Evolutionary conservation across 2,888 invertebrate species (phyloP), one percentile per base, ranked within the genome.

Genomic region (Syrista parreyssii): DNA sequence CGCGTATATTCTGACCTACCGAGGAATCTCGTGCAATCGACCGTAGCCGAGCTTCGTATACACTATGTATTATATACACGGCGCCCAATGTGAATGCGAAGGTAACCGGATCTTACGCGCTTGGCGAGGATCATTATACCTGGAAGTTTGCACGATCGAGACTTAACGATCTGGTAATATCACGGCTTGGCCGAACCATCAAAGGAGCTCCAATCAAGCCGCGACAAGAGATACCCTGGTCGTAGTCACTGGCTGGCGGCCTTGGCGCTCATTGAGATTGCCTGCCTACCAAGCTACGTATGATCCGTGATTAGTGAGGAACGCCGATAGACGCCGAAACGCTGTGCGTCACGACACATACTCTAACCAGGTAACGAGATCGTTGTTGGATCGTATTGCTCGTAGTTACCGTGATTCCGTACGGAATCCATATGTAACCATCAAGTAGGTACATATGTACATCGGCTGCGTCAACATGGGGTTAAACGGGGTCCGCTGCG

Each of bases 71-170:
- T 55, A 23, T 55, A 55, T 55, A 71, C 31, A 30, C 30, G 31
- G 71, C 30, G 23, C 15, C 31, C 71, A 71, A 71, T 71, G 32
- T 30, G 23, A 71, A 31, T 11, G 71, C 71, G 71, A 71, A 30
- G 81, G 84, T 81, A 85, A 85, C 83, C 85, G 82, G 85, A 85
- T 85, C 85, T 82, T 81, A 75, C 79, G 83, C 81, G 80, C 76
- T 81, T 74, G 78, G 79, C 80, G 79, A 82, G 23, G 81, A 82
- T 84, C 83, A 83, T 85, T 84, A 85, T 81, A 82, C 77, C 79
- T 79, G 78, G 77, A 80, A 83, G 83, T 82, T 84, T 81, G 84
- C 81, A 82, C 84, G 80, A 83, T 85, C 83, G 81, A 80, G 84
- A 84, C 82, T 84, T 85, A 84, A 85, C 84, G 84, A 85, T 82